Percentiles rank a stretch among this genome's conserved stretches.
These are phyloP conservation scores for Drosophila ezoana DNA, from an alignment of 2,888 invertebrate genomes.

Conservation along the genomic window DNA sequence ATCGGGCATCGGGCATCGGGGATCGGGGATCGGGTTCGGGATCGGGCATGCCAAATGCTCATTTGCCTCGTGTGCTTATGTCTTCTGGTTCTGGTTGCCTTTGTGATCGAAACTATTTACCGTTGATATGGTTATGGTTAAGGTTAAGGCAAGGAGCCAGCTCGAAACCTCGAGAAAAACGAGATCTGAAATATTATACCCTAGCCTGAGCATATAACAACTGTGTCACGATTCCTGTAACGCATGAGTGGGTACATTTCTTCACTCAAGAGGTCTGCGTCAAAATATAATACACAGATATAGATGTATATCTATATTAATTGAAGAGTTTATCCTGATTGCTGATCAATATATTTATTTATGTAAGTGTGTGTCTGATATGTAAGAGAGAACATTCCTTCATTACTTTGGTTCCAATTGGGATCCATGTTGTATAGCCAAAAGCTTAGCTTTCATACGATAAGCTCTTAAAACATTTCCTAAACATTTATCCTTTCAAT, in stretches of 20 bases:
- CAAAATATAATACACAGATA: background rate
- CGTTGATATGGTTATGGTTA: conserved; percentile 76
- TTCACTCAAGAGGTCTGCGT: background rate
- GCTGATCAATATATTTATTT: background rate
- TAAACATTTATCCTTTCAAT: too few species aligned
- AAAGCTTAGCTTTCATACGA: too few species aligned
- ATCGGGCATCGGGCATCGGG: conserved; percentile 21
- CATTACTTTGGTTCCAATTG: too few species aligned
- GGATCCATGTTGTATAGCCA: too few species aligned
- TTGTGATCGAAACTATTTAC: conserved; percentile 76
- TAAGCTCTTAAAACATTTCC: too few species aligned
- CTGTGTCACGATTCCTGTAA: conserved; percentile 45
- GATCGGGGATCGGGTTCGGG: conserved; percentile 1
- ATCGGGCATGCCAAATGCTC: conserved; percentile 55
- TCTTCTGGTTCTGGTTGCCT: conserved; percentile 37
- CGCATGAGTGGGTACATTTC: conserved; percentile 38
- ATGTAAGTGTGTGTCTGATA: too few species aligned
- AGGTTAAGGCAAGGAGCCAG: conserved; percentile 48
- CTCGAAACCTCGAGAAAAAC: conserved; percentile 15
- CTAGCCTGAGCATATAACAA: conserved; percentile 34
- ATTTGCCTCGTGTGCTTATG: conserved; percentile 52
- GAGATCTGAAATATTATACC: conserved; percentile 28
- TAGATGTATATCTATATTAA: background rate
- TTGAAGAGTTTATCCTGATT: background rate
- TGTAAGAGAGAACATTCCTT: too few species aligned